A percentile compares a stretch with the other conserved stretches of the same genome.
phyloP scores from a whole-genome alignment of 1,140 invertebrate genomes.

The Drosophila trapezifrons region DNA sequence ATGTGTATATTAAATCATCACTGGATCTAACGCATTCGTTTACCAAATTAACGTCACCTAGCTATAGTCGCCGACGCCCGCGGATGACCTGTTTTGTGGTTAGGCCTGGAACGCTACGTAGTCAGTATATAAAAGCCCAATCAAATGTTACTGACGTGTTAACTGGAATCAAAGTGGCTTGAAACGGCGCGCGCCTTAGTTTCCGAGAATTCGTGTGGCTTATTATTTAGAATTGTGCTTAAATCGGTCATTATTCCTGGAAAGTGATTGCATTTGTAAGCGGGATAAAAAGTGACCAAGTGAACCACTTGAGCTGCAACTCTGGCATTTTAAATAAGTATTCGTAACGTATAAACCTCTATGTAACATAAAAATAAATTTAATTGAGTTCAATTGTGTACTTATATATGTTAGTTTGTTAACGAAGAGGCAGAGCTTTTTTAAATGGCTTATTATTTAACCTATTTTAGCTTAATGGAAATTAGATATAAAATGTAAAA shows the following conservation, averaged over 20 bases:
- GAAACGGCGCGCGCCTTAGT: constrained; percentile 10
- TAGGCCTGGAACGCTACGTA: not conserved
- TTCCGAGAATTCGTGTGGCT: constrained; percentile 24
- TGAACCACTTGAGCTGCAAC: not conserved
- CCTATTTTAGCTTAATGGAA: not conserved
- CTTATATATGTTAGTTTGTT: no score
- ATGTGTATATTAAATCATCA: constrained; percentile 33
- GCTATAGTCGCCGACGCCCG: not conserved
- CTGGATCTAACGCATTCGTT: not conserved
- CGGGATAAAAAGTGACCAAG: not conserved
- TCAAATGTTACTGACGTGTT: constrained; percentile 32
- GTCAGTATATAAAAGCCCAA: not conserved
- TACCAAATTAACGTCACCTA: constrained; percentile 12
- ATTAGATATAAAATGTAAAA: not conserved
- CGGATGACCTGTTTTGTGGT: constrained; percentile 44
- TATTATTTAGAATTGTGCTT: not conserved
- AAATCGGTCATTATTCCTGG: constrained; percentile 5
- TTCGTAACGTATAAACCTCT: not conserved
- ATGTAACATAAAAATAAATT: not conserved
- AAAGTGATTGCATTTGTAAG: constrained; percentile 15
- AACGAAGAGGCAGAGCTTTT: not conserved
- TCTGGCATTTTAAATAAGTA: not conserved
- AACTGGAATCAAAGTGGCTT: constrained; percentile 16
- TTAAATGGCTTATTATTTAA: not conserved
- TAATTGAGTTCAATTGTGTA: not conserved